These are phyloP conservation scores for Tachystola acroxantha DNA, from an alignment of 2,888 invertebrate genomes.

Conservation along the genomic window DNA sequence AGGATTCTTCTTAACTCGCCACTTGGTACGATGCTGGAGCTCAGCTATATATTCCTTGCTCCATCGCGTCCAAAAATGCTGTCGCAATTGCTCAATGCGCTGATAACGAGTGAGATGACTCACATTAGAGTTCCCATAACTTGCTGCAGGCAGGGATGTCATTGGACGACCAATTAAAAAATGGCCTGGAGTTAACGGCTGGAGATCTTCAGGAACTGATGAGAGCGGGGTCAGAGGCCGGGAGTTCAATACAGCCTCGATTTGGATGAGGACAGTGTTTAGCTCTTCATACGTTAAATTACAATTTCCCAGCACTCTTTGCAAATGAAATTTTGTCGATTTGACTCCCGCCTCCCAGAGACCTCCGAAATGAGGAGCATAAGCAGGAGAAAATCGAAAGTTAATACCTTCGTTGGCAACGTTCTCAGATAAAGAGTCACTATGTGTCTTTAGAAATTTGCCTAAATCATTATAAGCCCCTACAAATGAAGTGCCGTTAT, in stretches of 20 bases:
- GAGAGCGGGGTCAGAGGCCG: constrained; percentile 16
- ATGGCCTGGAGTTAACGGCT: constrained; percentile 14
- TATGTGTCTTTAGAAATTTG: no score
- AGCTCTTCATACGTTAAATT: constrained; percentile 16
- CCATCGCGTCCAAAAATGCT: constrained; percentile 12
- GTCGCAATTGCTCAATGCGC: constrained; percentile 6
- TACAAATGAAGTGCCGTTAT: no score
- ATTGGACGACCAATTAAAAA: constrained; percentile 15
- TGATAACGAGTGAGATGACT: constrained; percentile 7
- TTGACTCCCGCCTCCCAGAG: constrained; percentile 16
- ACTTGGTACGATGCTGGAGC: constrained; percentile 13
- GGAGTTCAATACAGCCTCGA: constrained; percentile 16
- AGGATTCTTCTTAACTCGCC: constrained; percentile 2
- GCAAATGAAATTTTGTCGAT: constrained; percentile 9
- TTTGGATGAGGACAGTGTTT: constrained; percentile 9
- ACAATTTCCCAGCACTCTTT: constrained; percentile 15
- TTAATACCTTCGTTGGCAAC: neutral
- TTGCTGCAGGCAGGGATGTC: constrained; percentile 5
- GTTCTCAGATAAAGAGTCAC: constrained; percentile 11
- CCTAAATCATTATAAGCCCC: no score
- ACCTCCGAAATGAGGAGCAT: constrained; percentile 15
- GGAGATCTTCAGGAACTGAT: constrained; percentile 8
- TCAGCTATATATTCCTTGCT: constrained; percentile 12
- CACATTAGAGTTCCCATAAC: neutral
- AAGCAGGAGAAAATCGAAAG: constrained; percentile 3